phyloP scores from a whole-genome alignment of 2,888 invertebrate species.

The Lepidochitona cinerea region DNA sequence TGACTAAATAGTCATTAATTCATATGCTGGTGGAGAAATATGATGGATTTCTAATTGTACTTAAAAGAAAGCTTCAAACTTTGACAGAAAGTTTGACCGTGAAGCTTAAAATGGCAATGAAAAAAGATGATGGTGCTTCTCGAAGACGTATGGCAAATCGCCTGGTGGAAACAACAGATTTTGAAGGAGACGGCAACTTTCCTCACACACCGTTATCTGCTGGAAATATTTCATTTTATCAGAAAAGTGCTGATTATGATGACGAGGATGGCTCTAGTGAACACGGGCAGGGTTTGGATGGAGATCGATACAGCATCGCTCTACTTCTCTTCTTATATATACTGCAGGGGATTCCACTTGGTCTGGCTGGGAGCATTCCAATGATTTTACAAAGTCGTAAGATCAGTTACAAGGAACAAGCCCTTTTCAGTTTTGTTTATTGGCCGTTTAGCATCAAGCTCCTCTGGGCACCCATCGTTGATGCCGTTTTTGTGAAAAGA shows the following conservation, averaged over 20 bases:
- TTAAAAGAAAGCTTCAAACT: too few species aligned
- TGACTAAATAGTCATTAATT: too few species aligned
- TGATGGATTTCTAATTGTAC: too few species aligned
- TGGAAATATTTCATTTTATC: background rate
- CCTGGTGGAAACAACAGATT: constrained; percentile 29
- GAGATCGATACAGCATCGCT: constrained; percentile 79
- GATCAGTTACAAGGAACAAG: constrained; percentile 94
- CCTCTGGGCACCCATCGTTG: constrained; percentile 98
- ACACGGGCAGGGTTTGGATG: constrained; percentile 34
- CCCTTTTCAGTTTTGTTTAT: constrained; percentile 84
- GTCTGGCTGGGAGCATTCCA: constrained; percentile 93
- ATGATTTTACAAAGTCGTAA: constrained; percentile 94
- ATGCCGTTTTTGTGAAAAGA: constrained; percentile 85
- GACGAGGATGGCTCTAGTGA: constrained; percentile 12
- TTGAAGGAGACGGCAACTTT: constrained; percentile 34
- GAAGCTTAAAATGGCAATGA: too few species aligned
- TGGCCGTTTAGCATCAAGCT: constrained; percentile 94
- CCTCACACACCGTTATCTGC: constrained; percentile 42
- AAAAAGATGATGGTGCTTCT: background rate
- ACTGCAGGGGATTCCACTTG: constrained; percentile 89
- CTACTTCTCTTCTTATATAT: constrained; percentile 93
- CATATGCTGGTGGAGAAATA: too few species aligned
- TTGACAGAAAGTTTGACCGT: too few species aligned
- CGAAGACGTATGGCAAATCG: background rate
- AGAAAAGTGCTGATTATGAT: constrained; percentile 7